These are phyloP conservation scores for Hirtodrosophila trivittata DNA, from an alignment of 2,888 invertebrate species.

Conservation along the genomic window DNA sequence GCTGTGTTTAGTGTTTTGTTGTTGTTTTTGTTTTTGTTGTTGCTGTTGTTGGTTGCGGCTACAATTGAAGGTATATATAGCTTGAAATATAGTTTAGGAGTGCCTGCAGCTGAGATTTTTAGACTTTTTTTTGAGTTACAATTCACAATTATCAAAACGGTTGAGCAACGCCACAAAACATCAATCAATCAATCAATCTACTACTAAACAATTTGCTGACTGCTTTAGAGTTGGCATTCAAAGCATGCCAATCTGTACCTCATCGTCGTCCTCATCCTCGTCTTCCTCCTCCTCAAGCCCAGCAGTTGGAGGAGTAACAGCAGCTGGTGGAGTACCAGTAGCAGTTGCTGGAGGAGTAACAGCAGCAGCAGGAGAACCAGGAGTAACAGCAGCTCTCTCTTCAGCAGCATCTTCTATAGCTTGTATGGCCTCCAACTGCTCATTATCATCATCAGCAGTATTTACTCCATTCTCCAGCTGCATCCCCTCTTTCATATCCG, in stretches of 20 bases:
- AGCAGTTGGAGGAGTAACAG: constrained; percentile 20
- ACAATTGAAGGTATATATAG: constrained; percentile 33
- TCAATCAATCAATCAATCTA: constrained; percentile 24
- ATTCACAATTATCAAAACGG: constrained; percentile 36
- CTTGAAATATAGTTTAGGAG: constrained; percentile 17
- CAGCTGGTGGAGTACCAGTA: constrained; percentile 2
- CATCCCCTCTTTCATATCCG: constrained; percentile 29
- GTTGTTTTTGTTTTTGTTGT: constrained; percentile 30
- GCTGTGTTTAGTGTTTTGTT: constrained; percentile 32
- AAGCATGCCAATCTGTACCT: constrained; percentile 84
- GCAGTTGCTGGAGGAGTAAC: constrained; percentile 22
- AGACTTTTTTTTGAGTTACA: constrained; percentile 43
- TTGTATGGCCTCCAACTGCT: constrained; percentile 16
- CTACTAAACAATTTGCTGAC: constrained; percentile 33
- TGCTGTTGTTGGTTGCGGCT: constrained; percentile 29
- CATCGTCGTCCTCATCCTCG: constrained; percentile 81
- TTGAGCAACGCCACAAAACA: constrained; percentile 58
- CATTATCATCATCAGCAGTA: constrained; percentile 30
- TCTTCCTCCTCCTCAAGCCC: constrained; percentile 46
- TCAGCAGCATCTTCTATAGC: constrained; percentile 18
- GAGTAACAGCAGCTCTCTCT: constrained; percentile 26
- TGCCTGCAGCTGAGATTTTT: constrained; percentile 33
- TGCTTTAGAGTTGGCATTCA: constrained; percentile 63
- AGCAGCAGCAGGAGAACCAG: constrained; percentile 2
- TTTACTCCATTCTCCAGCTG: constrained; percentile 9